phyloP scores from a whole-genome alignment of 2,113 vertebrate species.

The Sylvia atricapilla region DNA sequence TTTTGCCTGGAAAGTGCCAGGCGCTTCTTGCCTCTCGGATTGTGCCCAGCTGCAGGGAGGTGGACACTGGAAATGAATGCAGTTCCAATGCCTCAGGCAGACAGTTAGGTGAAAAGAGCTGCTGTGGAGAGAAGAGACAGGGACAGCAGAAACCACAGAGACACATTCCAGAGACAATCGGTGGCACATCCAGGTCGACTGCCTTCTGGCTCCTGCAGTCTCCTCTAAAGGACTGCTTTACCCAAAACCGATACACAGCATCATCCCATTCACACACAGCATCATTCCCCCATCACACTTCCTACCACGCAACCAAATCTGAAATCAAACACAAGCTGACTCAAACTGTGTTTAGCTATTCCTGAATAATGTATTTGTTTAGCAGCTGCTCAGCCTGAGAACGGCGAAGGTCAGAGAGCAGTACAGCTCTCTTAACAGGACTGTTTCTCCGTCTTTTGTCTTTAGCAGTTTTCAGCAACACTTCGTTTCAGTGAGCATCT shows the following conservation, averaged over 20 bases:
- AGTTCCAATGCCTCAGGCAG: background rate
- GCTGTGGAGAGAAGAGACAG: background rate
- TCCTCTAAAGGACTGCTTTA: background rate
- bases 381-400: background rate
- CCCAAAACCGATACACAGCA: background rate
- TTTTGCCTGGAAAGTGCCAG: background rate
- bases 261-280: too few relatives aligned
- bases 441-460: background rate
- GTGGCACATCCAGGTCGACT: background rate
- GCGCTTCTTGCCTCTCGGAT: rapidly evolving
- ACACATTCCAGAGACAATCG: background rate
- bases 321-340: background rate
- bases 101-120: background rate
- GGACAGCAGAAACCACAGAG: background rate
- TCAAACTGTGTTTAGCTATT: background rate
- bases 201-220: background rate
- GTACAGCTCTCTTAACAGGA: background rate
- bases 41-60: background rate
- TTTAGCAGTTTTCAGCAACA: background rate
- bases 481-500: background rate
- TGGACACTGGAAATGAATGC: background rate
- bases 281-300: background rate
- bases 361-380: background rate
- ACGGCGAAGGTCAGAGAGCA: background rate
- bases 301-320: background rate